A percentile compares a stretch with the other conserved stretches of the same genome.
phyloP scores from a whole-genome alignment of 2,113 vertebrate species.

The Paracanthobrama guichenoti region DNA sequence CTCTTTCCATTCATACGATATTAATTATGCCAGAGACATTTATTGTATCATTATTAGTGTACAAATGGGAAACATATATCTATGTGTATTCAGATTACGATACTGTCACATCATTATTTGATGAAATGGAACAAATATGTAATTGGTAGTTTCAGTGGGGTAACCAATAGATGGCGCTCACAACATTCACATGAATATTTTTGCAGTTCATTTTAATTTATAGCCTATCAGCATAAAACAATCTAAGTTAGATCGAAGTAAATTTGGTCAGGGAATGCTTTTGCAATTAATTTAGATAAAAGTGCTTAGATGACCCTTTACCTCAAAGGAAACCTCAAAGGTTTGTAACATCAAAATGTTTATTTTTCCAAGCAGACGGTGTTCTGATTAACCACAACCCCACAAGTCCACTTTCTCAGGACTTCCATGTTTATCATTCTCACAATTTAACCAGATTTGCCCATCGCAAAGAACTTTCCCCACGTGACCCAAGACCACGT shows the following conservation, averaged over 20 bases:
- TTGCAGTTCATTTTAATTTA: background rate
- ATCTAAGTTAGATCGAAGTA: background rate
- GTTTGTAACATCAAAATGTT: background rate
- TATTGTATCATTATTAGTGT: background rate
- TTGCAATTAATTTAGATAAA: background rate
- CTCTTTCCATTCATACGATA: background rate
- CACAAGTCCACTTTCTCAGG: constrained; percentile 59
- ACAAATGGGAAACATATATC: background rate
- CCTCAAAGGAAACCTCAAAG: too few relatives aligned
- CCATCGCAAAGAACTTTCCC: constrained; percentile 61
- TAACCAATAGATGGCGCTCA: constrained; percentile 49
- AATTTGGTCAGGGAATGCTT: background rate
- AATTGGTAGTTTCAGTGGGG: background rate
- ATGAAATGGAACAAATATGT: constrained; percentile 12
- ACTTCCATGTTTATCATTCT: constrained; percentile 58
- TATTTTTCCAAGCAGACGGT: constrained; percentile 52
- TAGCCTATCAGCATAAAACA: background rate
- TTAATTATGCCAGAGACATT: background rate
- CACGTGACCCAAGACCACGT: constrained; percentile 45
- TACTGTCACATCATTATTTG: background rate
- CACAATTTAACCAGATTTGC: constrained; percentile 60
- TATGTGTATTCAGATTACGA: background rate
- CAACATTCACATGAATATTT: background rate
- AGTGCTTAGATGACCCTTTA: background rate
- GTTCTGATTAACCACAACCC: constrained; percentile 58